phyloP scores from a whole-genome alignment of 2,797 vertebrate genomes.

The Taenioides sp. region DNA sequence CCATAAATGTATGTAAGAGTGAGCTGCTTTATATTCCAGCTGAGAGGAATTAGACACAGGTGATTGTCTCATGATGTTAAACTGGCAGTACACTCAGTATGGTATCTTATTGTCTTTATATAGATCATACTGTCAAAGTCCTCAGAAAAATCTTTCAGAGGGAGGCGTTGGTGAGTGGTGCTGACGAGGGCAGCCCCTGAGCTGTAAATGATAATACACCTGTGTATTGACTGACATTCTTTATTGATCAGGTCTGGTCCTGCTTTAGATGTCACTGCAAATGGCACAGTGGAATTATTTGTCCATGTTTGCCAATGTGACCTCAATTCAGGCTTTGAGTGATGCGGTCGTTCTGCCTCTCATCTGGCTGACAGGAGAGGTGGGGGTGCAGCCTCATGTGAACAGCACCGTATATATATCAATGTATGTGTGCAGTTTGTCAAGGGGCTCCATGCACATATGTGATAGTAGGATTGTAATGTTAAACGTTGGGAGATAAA shows the following conservation, averaged over 20 bases:
- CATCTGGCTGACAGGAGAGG: conserved; percentile 24
- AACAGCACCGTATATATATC: neutral
- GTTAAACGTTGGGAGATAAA: neutral
- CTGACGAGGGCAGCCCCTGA: conserved; percentile 23
- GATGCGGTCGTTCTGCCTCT: conserved; percentile 24
- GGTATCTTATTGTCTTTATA: conserved; percentile 9
- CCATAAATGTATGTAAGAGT: conserved; percentile 45
- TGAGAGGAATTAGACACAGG: conserved; percentile 24
- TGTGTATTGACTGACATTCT: conserved; percentile 39
- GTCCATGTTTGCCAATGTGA: conserved; percentile 26
- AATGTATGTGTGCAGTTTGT: neutral
- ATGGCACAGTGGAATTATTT: conserved; percentile 45
- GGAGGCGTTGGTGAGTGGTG: neutral
- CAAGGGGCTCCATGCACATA: neutral
- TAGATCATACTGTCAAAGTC: conserved; percentile 17
- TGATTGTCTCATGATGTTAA: conserved; percentile 19
- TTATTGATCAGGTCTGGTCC: conserved; percentile 27
- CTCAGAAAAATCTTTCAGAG: conserved; percentile 1
- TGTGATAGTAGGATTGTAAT: neutral
- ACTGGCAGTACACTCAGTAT: neutral
- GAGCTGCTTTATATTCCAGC: conserved; percentile 34
- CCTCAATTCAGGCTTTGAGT: conserved; percentile 33
- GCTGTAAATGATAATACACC: conserved; percentile 39
- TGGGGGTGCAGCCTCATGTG: conserved; percentile 1
- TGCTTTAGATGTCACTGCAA: conserved; percentile 26